These are phyloP conservation scores for Lepus timidus DNA, from an alignment of 2,113 vertebrate species.

Conservation along the genomic window DNA sequence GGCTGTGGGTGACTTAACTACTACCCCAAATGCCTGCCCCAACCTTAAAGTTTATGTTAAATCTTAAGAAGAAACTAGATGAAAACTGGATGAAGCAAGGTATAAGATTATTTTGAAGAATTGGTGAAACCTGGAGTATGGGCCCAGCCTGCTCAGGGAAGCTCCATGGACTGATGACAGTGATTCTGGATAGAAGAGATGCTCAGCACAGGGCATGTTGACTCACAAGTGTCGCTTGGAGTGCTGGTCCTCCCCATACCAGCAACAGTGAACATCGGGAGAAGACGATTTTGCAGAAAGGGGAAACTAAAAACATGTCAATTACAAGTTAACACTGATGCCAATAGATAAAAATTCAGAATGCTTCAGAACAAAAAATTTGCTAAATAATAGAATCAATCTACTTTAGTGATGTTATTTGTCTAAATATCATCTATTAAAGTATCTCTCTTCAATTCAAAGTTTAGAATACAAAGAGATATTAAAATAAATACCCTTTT, in stretches of 20 bases:
- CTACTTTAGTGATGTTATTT: background rate
- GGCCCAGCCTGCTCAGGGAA: background rate
- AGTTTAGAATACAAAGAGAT: background rate
- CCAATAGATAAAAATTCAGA: constrained; percentile 15
- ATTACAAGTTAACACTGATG: background rate
- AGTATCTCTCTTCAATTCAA: background rate
- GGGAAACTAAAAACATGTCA: constrained; percentile 35
- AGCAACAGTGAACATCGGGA: background rate
- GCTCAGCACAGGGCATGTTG: rapidly evolving
- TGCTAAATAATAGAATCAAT: background rate
- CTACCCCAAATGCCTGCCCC: too few species aligned
- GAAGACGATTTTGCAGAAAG: constrained; percentile 32
- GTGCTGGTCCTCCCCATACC: background rate
- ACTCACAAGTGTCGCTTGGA: background rate
- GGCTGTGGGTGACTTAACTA: too few species aligned
- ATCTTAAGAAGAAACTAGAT: constrained; percentile 41
- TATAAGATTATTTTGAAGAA: constrained; percentile 8
- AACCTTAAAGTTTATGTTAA: background rate
- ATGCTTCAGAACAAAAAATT: constrained; percentile 20
- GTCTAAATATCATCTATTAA: constrained; percentile 11
- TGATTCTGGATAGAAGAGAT: background rate
- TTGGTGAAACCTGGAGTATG: background rate
- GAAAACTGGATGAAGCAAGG: constrained; percentile 1
- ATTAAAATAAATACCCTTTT: constrained; percentile 21
- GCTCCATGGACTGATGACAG: constrained; percentile 1